Base-by-base conservation (phyloP, 2,797 vertebrate genomes). In the Acrocephalus scirpaceus region DNA sequence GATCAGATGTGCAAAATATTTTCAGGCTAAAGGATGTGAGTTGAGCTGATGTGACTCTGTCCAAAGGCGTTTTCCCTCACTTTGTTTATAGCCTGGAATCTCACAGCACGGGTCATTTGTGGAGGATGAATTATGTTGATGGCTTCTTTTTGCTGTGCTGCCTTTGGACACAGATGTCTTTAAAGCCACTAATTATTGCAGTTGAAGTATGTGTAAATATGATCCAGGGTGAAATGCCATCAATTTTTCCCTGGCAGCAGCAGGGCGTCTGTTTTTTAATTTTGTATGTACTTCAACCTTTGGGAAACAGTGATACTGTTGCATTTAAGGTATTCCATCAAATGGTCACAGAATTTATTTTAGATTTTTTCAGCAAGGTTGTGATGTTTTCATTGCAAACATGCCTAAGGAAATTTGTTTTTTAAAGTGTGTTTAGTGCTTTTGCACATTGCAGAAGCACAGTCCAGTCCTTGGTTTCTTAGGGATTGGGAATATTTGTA, bases 161-260 rank as follows among this genome's bases (percentile, higher is more conserved):
- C 62, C 58, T 91, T 93, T 91, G 74, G 84, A 86, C 64, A 89
- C 42, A 67, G 44, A 38, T 89, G 65, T 71, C 69, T 91, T 80
- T 71, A 93, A 65, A 86, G 73, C 36, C 45, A 48, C 89, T 90
- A 92, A 93, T 92, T 91, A 88, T 27, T 94, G 73, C 73, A 72
- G 38, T 22, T 80, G 58, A 57, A 78, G 38, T 51, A 38, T 69
- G n/a, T 61, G 50, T 85, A 87, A 85, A 78, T 81, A 74, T 25
- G 72, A 91, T 72, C 22, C 27, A 54, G 61, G 67, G 72, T 88
- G 81, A 92, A 92, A 87, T n/a, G 36, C 75, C 50, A 21, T 29
- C 12, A 13, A 74, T 73, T 88, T 73, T 79, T 54, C 23, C 74
- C 34, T 36, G 36, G 62, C 19, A 67, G 4, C 26, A 14, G 56